These are phyloP conservation scores for Podargus strigoides DNA, from an alignment of 2,797 vertebrate species.

Conservation along the genomic window DNA sequence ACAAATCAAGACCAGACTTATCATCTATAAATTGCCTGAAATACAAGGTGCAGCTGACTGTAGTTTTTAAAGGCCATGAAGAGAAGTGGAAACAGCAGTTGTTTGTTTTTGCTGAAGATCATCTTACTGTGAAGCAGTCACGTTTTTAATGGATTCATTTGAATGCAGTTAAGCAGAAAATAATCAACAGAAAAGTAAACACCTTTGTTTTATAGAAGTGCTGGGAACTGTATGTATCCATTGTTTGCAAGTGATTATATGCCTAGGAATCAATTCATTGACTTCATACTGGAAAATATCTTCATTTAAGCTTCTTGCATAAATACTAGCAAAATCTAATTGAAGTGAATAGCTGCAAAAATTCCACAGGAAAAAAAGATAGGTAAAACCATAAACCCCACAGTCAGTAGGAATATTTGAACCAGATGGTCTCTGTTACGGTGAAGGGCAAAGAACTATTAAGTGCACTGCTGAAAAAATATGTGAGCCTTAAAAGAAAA, in stretches of 20 bases:
- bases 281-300: conserved; percentile 46
- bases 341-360: neutral
- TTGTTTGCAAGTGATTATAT: conserved; percentile 56
- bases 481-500: neutral
- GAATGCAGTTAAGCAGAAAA: conserved; percentile 67
- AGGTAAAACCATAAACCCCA: conserved; percentile 18
- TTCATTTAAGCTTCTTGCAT: conserved; percentile 37
- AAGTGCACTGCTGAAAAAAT: neutral
- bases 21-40: neutral
- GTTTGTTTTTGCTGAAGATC: conserved; percentile 49
- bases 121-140: conserved; percentile 56
- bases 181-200: conserved; percentile 55
- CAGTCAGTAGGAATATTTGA: neutral
- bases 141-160: conserved; percentile 66
- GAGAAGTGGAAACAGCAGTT: conserved; percentile 30
- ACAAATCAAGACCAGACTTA: neutral
- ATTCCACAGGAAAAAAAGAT: neutral
- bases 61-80: conserved; percentile 39
- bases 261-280: conserved; percentile 36
- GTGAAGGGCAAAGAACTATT: neutral
- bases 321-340: conserved; percentile 3
- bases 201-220: conserved; percentile 66
- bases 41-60: neutral
- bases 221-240: conserved; percentile 56
- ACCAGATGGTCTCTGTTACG: neutral